Conservation (phyloP, 2,797 vertebrate species). For the Erethizon dorsatum region DNA sequence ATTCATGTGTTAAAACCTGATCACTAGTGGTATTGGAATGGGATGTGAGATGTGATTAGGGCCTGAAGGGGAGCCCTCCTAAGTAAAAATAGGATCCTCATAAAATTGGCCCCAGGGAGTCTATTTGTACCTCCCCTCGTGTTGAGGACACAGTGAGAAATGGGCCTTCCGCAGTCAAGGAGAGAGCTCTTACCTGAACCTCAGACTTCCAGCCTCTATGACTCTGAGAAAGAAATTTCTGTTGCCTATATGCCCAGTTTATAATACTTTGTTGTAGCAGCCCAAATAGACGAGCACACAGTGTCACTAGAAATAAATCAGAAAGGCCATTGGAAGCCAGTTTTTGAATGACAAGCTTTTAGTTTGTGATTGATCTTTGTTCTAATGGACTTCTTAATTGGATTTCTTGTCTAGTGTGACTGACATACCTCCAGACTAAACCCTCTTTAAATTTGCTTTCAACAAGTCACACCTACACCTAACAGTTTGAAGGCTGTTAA, state of each 20-base stretch:
- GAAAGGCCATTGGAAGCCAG: neutral
- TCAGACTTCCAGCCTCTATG: neutral
- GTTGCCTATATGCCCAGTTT: neutral
- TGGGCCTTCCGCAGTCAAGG: neutral
- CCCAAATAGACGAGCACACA: neutral
- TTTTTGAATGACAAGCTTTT: neutral
- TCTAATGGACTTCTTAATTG: slow-evolving; percentile 4
- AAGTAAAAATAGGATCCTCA: neutral
- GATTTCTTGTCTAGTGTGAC: neutral
- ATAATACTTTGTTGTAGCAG: neutral
- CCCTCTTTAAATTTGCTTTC: neutral
- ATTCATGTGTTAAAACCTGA: neutral
- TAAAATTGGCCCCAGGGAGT: neutral
- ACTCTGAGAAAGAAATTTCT: neutral
- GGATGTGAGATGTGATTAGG: neutral
- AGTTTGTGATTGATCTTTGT: neutral
- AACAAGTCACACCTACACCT: neutral
- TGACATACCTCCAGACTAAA: neutral
- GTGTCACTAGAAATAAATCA: neutral
- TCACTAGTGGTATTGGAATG: too few species aligned
- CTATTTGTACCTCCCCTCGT: neutral
- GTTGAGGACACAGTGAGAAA: neutral
- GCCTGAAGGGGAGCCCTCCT: neutral
- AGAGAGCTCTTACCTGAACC: neutral
- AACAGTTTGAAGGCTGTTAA: neutral